Conservation (phyloP, 2,888 invertebrate species). For the Morpho deidamia region DNA sequence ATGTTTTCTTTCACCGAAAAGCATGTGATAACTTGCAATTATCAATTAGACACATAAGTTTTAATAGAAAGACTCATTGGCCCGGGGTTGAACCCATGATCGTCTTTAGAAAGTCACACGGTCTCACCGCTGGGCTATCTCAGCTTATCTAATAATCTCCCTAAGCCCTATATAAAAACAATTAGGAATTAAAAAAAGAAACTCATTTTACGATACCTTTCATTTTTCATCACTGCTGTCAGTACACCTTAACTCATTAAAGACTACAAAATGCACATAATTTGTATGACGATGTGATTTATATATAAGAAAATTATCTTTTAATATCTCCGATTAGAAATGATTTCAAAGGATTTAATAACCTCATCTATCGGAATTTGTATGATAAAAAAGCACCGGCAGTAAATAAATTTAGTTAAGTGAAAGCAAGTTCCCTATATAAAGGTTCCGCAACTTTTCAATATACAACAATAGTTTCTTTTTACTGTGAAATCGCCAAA, state of each 20-base stretch:
- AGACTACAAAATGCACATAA: conserved; percentile 8
- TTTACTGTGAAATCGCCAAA: no score
- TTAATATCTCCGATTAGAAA: conserved; percentile 6
- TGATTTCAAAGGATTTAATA: conserved; percentile 11
- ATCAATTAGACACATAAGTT: no score
- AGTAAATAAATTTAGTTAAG: not conserved
- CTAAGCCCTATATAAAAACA: no score
- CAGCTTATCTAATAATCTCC: no score
- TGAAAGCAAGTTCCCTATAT: not conserved
- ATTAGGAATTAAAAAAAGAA: not conserved
- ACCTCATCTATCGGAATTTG: conserved; percentile 4
- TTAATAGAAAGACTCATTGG: no score
- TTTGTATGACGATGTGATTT: not conserved
- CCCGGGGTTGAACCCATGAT: no score
- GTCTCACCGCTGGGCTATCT: no score
- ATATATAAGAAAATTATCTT: conserved; percentile 17
- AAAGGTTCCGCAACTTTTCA: not conserved
- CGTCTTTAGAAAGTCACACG: no score
- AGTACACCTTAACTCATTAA: conserved; percentile 1
- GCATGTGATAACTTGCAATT: no score
- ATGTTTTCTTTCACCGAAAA: no score
- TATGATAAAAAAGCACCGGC: conserved; percentile 8
- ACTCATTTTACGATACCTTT: not conserved
- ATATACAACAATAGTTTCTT: no score
- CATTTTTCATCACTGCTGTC: conserved; percentile 7